phyloP scores from a whole-genome alignment of 92 coral and sea anemone genomes.

The Umimayanthus kanabou region DNA sequence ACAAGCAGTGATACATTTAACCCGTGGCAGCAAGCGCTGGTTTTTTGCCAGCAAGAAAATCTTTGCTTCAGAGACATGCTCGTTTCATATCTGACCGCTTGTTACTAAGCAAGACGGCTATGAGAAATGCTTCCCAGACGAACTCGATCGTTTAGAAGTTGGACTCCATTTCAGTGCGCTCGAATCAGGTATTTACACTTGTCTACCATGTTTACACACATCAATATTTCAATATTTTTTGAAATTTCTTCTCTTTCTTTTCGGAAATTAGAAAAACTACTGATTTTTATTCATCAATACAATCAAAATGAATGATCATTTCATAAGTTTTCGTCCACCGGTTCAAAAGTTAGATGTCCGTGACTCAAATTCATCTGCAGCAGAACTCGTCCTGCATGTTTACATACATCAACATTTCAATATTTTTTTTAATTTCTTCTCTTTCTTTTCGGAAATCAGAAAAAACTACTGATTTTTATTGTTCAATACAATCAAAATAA shows the following conservation, averaged over 20 bases:
- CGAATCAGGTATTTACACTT: constrained; percentile 6
- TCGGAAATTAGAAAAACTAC: not conserved
- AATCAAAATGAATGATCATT: no score
- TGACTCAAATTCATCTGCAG: no score
- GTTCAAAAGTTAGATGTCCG: no score
- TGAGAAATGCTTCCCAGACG: constrained; percentile 2
- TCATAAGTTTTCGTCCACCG: no score
- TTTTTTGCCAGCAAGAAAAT: not conserved
- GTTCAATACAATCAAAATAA: no score
- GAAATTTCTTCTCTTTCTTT: not conserved
- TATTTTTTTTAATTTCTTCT: not conserved
- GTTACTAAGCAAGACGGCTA: not conserved
- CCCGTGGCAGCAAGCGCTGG: not conserved
- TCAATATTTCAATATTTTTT: not conserved
- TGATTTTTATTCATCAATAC: not conserved
- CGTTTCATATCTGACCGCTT: not conserved
- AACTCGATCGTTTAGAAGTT: constrained; percentile 9
- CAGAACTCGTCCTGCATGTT: not conserved
- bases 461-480: not conserved
- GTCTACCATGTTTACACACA: not conserved
- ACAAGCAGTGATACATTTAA: not conserved
- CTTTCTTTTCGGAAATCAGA: not conserved
- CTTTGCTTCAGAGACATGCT: not conserved
- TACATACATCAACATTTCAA: not conserved
- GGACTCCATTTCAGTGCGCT: constrained; percentile 12